Base-by-base conservation (phyloP, 2,797 vertebrate species). In the Tapera naevia region DNA sequence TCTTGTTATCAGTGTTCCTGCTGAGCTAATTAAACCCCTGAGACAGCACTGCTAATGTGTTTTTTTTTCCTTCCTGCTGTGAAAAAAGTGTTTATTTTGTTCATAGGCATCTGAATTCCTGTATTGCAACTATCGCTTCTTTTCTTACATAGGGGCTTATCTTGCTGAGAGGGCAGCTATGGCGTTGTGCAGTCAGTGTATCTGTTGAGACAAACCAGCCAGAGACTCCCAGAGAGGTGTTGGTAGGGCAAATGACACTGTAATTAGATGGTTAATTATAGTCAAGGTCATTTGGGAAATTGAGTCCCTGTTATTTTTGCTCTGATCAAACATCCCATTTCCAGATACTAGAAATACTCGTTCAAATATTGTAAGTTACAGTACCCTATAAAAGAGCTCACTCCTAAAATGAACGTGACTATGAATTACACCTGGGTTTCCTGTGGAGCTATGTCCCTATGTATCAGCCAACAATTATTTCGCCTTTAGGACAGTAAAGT, bases 191-290 rank as follows among this genome's bases (percentile, higher is more conserved):
- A 74, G 66, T 65, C 50, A 27, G 0, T 71, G 60, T 65, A 10
- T 87, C 83, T 54, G 28, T 18, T 89, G 80, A 94, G 78, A 86
- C 54, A 83, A 86, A 81, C 33, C 79, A 95, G 80, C 41, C 75
- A 54, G 84, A 60, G 70, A 41, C 41, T 82, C 28, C 28, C 17
- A 35, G 39, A 51, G 91, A 93, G 85, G 65, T 91, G 69, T 75
- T 12, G 0, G 46, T 57, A 1, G 0, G 81, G 39, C 39, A 48
- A 89, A 80, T 5, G 11, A 43, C 54, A 24, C 76, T 89, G 84
- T 91, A 91, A 82, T 90, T 93, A 66, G 88, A n/a, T 71, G n/a
- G 43, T 62, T 92, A 93, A 89, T 93, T 91, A 83, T 92, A 95
- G 87, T 51, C 80, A 75, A 92, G 85, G 80, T 93, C 14, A 0